Percentiles rank a stretch among this genome's conserved stretches.
These are phyloP conservation scores for Daboia siamensis DNA, from an alignment of 2,113 vertebrate species.

Conservation along the genomic window DNA sequence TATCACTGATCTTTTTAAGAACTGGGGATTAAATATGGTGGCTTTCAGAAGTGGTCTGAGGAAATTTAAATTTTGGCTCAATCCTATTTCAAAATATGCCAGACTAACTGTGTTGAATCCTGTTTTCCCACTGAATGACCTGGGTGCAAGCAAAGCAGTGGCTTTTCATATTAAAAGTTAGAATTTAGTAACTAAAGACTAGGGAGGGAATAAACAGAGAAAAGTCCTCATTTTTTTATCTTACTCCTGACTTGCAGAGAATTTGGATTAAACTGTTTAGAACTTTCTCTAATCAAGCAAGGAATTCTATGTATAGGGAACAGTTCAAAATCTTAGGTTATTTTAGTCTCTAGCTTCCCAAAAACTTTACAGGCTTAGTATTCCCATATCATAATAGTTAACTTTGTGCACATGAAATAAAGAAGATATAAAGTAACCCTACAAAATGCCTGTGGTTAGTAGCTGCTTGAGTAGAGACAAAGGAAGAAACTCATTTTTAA, in stretches of 20 bases:
- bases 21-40: neutral
- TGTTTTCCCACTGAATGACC: neutral
- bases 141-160: neutral
- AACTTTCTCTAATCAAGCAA: neutral
- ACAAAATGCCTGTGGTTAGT: constrained; percentile 79
- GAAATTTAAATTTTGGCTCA: neutral
- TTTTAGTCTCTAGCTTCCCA: constrained; percentile 45
- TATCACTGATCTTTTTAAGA: neutral
- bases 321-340: constrained; percentile 3
- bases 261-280: neutral
- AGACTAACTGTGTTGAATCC: neutral
- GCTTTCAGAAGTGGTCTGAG: neutral
- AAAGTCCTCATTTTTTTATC: neutral
- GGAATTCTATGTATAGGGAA: neutral
- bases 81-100: neutral
- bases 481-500: constrained; percentile 79
- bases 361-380: constrained; percentile 67
- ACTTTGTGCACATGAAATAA: constrained; percentile 67
- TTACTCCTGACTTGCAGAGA: neutral
- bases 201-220: neutral
- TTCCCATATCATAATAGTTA: constrained; percentile 73
- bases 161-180: neutral
- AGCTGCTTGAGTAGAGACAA: constrained; percentile 65
- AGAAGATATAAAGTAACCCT: constrained; percentile 66
- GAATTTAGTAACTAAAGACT: neutral